A percentile compares a stretch with the other conserved stretches of the same genome.
These are phyloP conservation scores for Fragum fragum DNA, from an alignment of 2,888 invertebrate species.

Conservation along the genomic window DNA sequence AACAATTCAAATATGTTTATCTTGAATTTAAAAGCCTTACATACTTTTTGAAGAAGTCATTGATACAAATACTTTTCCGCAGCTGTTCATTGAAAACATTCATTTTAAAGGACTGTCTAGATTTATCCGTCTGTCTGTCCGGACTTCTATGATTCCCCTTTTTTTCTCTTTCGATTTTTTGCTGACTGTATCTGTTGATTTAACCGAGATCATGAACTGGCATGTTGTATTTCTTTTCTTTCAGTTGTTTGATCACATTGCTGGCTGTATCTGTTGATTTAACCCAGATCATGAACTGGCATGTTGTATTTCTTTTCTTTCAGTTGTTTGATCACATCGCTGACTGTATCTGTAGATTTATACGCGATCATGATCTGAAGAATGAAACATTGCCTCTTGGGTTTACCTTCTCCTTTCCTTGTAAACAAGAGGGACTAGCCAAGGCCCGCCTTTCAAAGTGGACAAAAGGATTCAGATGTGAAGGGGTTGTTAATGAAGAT, in stretches of 20 bases:
- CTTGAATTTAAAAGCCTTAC: too few relatives aligned
- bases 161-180: too few relatives aligned
- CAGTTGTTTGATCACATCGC: conserved; percentile 98
- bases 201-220: background rate
- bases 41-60: too few relatives aligned
- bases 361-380: conserved; percentile 91
- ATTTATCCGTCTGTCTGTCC: too few relatives aligned
- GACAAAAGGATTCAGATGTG: conserved; percentile 98
- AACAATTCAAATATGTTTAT: too few relatives aligned
- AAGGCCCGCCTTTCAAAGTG: conserved; percentile 94
- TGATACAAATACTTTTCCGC: too few relatives aligned
- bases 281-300: background rate
- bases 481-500: conserved; percentile 96
- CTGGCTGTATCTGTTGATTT: too few relatives aligned
- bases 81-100: too few relatives aligned
- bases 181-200: too few relatives aligned
- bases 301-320: conserved; percentile 68
- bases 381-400: conserved; percentile 93
- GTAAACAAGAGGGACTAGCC: conserved; percentile 94
- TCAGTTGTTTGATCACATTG: conserved; percentile 92
- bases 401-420: conserved; percentile 98
- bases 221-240: too few relatives aligned
- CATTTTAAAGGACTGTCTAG: too few relatives aligned
- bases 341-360: conserved; percentile 95
- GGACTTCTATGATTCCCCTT: too few relatives aligned